These are phyloP conservation scores for Hoplostethus atlanticus DNA, from an alignment of 2,797 vertebrate species.

Conservation along the genomic window DNA sequence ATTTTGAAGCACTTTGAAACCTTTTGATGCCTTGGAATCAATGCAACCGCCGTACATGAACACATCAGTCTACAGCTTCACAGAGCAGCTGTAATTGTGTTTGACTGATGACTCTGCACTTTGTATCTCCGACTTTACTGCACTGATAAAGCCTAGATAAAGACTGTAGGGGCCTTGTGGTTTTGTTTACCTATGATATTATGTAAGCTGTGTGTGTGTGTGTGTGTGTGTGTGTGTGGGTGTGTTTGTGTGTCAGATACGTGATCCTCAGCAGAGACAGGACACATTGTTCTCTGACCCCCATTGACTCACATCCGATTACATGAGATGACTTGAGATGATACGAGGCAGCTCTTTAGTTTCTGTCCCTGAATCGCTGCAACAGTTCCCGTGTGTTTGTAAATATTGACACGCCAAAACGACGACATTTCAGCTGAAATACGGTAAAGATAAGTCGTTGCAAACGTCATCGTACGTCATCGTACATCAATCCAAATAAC, in stretches of 20 bases:
- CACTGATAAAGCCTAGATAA: constrained; percentile 38
- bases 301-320: constrained; percentile 42
- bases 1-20: too few species aligned
- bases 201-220: constrained; percentile 46
- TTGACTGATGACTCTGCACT: constrained; percentile 39
- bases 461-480: too few species aligned
- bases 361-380: constrained; percentile 20
- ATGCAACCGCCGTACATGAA: neutral
- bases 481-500: too few species aligned
- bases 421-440: too few species aligned
- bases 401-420: too few species aligned
- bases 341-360: constrained; percentile 24
- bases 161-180: constrained; percentile 18
- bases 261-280: constrained; percentile 45
- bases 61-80: constrained; percentile 22
- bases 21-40: too few species aligned
- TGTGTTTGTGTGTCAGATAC: constrained; percentile 42
- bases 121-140: constrained; percentile 29
- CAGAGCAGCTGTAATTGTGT: constrained; percentile 27
- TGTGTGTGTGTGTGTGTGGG: constrained; percentile 19
- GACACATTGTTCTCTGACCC: constrained; percentile 60
- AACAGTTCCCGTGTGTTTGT: too few species aligned
- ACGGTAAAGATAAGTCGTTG: too few species aligned
- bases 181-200: constrained; percentile 59
- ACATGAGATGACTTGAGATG: constrained; percentile 42